Base-by-base conservation (phyloP, 2,797 vertebrate species). In the Urocyon cinereoargenteus region DNA sequence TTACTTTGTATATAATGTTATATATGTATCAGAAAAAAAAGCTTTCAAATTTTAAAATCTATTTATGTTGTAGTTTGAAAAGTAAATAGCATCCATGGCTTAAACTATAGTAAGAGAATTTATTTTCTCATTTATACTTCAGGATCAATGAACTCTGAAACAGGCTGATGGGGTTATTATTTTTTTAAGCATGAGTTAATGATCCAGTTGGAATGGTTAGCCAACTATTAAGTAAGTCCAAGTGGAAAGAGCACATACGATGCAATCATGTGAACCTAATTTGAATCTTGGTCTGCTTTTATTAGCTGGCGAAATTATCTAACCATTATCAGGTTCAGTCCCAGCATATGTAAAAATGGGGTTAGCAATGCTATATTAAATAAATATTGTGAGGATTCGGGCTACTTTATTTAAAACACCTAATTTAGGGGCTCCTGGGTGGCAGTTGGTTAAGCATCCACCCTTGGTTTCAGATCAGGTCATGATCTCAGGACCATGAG, bases 91-190 rank as follows among this genome's bases (percentile, higher is more conserved):
- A 77, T 93, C 15, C 5, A 2, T 73, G 91, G 49, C 16, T 96
- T 90, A 73, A 49, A 91, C 70, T 94, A 93, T 9, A n/a, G 40
- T 51, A 40, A 86, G 49, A 85, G 21, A 62, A 62, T 51, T 59
- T 89, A 45, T 79, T 72, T 73, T 83, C 15, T 53, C 68, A 83
- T 55, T 92, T 89, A 70, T 89, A 89, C 84, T 70, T 93, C 70
- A 95, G 73, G 34, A 78, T 82, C 92, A 79, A 8, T 86, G 82
- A 95, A 94, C 92, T 91, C 82, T 86, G 86, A 91, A 86, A 59
- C 78, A 64, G 73, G 84, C 14, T 28, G 10, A 88, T 94, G 36
- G 0, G 24, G 64, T 26, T 73, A 36, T 91, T 81, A 21, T n/a
- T 72, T 51, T 91, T 36, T 59, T 24, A 92, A 96, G 86, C 26